These are phyloP conservation scores for Xenopus laevis DNA, from an alignment of 2,113 vertebrate genomes.

Conservation along the genomic window DNA sequence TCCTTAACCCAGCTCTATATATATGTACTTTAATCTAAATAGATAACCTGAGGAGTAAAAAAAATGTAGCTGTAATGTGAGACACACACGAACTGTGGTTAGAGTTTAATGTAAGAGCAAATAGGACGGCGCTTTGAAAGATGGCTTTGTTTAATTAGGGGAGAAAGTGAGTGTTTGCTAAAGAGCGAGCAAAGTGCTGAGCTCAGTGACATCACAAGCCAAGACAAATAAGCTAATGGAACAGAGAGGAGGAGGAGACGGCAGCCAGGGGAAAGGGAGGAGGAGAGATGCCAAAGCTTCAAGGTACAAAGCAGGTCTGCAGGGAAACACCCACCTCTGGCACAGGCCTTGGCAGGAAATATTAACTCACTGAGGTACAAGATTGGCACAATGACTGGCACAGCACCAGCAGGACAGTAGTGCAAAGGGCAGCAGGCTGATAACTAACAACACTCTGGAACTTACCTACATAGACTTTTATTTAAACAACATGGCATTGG, in stretches of 20 bases:
- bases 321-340: neutral
- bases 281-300: neutral
- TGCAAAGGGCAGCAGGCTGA: neutral
- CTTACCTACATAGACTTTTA: too few species aligned
- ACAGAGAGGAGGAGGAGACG: slow-evolving; percentile 2
- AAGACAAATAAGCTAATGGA: slow-evolving; percentile 44
- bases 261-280: neutral
- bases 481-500: too few species aligned
- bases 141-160: slow-evolving; percentile 34
- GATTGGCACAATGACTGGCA: neutral
- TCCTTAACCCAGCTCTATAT: too few species aligned
- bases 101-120: slow-evolving; percentile 41
- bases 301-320: neutral
- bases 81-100: slow-evolving; percentile 37
- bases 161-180: slow-evolving; percentile 34
- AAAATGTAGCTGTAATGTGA: slow-evolving; percentile 28
- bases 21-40: too few species aligned
- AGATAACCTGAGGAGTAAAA: slow-evolving; percentile 9
- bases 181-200: slow-evolving; percentile 41
- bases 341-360: slow-evolving; percentile 12
- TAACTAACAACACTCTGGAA: too few species aligned
- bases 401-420: neutral
- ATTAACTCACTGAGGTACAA: neutral
- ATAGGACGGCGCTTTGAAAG: slow-evolving; percentile 40
- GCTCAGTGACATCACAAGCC: slow-evolving; percentile 39